These are phyloP conservation scores for Erebia palarica DNA, from an alignment of 2,888 invertebrate species.

Conservation along the genomic window DNA sequence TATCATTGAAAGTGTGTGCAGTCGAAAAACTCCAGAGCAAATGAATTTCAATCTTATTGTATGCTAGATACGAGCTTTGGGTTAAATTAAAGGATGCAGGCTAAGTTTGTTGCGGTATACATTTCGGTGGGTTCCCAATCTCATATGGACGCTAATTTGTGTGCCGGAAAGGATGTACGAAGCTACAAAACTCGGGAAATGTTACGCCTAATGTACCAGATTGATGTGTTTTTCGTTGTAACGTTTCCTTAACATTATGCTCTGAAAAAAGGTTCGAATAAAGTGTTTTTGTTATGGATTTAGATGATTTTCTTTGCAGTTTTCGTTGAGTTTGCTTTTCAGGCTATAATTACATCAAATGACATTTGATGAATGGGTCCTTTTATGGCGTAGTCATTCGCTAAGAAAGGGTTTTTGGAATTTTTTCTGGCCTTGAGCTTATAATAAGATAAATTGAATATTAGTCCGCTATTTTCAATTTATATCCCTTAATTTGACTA, in stretches of 20 bases:
- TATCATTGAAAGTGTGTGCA: slow-evolving; percentile 24
- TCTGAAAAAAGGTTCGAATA: slow-evolving; percentile 17
- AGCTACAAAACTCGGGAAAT: slow-evolving; percentile 40
- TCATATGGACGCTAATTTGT: slow-evolving; percentile 46
- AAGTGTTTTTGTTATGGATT: slow-evolving; percentile 15
- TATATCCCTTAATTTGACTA: no score
- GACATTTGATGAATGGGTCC: not conserved
- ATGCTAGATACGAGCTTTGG: not conserved
- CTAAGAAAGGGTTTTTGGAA: no score
- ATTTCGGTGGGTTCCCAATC: slow-evolving; percentile 43
- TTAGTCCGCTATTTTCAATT: no score
- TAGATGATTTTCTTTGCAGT: slow-evolving; percentile 9
- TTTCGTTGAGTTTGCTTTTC: not conserved
- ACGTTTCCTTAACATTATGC: slow-evolving; percentile 34
- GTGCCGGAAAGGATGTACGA: slow-evolving; percentile 38
- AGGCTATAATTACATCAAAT: not conserved
- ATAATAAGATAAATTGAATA: no score
- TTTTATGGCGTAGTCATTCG: no score
- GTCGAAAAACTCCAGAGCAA: slow-evolving; percentile 15
- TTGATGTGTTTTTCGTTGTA: slow-evolving; percentile 44
- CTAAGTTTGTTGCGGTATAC: slow-evolving; percentile 33
- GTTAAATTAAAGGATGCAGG: not conserved
- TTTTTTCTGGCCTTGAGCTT: no score
- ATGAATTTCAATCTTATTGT: slow-evolving; percentile 26
- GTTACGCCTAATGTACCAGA: slow-evolving; percentile 42